Evolutionary conservation across 35 echinoderm and acorn worm genomes (phyloP), one percentile per base, ranked within the genome.

Genomic region (Diadema setosum): DNA sequence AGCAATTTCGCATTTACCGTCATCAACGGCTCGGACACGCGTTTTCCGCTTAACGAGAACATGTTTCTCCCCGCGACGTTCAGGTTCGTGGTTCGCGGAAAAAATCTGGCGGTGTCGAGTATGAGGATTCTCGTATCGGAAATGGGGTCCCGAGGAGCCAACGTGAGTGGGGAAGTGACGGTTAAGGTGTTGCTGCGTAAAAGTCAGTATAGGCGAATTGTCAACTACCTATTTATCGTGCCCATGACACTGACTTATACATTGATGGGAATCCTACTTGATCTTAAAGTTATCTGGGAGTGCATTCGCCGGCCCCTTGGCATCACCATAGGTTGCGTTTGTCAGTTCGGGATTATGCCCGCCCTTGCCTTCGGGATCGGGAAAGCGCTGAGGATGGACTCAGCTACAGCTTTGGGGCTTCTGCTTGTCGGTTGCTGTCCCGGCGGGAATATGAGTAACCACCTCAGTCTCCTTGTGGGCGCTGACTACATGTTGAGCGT

Each of bases 361-460:
- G 33, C 42, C 23, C 70, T 90, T 36, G 87, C 87, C 2, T 83
- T 90, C 41, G 40, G 36, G 16, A 45, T 90, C 20, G 75, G 73
- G 17, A 90, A 90, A 24, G 46, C 83, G 76, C 0, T 90, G 27
- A 29, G 34, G 4, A 40, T 90, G 9, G 75, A 90, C 36, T 40
- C 78, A 18, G 14, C 27, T 12, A 26, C 56, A n/a, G 83, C 90
- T 80, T 15, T 91, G 18, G 90, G 90, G 27, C 37, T 91, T 21
- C 48, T 91, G 1, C 45, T 91, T 3, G 45, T 85, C 39, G 90
- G 90, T 3, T 91, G 82, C 31, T 91, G 83, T 41, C 90, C 90
- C 12, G 90, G 90, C n/a, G 90, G 90, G 18, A 46, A 80, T 27
- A 61, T 91, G 3, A 91, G 90, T 39, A 91, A 91, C 40, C 50